Evolutionary conservation across 2,888 invertebrate species (phyloP).

Genomic region (Merodon equestris): DNA sequence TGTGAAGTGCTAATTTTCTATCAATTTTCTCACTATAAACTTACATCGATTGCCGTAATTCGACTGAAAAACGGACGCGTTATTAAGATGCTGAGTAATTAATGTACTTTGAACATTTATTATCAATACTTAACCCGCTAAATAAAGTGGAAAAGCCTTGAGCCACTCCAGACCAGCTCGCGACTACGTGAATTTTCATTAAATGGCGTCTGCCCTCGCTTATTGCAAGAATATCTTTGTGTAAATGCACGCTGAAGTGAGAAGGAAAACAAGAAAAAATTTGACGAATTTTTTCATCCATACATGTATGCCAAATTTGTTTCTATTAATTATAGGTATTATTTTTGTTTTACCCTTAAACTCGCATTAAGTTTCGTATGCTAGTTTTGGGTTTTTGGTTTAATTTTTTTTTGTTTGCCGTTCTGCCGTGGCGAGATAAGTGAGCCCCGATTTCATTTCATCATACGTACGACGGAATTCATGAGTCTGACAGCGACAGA

Average conservation of each 20-base stretch:
- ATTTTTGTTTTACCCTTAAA: conserved; percentile 38
- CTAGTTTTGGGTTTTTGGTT: conserved; percentile 5
- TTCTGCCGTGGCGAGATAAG: conserved; percentile 46
- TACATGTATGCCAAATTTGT: conserved; percentile 63
- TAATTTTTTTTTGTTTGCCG: conserved; percentile 34
- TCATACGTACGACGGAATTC: conserved; percentile 44
- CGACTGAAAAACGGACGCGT: conserved; percentile 55
- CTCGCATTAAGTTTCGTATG: conserved; percentile 50
- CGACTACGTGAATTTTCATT: conserved; percentile 65
- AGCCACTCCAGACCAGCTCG: conserved; percentile 51
- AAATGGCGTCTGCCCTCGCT: conserved; percentile 65
- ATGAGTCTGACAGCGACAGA: conserved; percentile 49
- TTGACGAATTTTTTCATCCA: conserved; percentile 49
- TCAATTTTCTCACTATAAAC: conserved; percentile 79
- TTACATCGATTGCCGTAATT: conserved; percentile 75
- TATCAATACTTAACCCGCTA: conserved; percentile 40
- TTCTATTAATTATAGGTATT: conserved; percentile 62
- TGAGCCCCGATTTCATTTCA: conserved; percentile 37
- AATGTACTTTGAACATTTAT: conserved; percentile 53
- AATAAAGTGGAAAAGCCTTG: conserved; percentile 51
- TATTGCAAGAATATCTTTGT: conserved; percentile 53
- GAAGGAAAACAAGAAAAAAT: conserved; percentile 58
- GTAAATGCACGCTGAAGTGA: conserved; percentile 60
- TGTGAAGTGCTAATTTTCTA: conserved; percentile 81
- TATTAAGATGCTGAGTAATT: conserved; percentile 43